A percentile compares a stretch with the other conserved stretches of the same genome.
phyloP scores from a whole-genome alignment of 2,797 vertebrate genomes.

The Tinamus major region DNA sequence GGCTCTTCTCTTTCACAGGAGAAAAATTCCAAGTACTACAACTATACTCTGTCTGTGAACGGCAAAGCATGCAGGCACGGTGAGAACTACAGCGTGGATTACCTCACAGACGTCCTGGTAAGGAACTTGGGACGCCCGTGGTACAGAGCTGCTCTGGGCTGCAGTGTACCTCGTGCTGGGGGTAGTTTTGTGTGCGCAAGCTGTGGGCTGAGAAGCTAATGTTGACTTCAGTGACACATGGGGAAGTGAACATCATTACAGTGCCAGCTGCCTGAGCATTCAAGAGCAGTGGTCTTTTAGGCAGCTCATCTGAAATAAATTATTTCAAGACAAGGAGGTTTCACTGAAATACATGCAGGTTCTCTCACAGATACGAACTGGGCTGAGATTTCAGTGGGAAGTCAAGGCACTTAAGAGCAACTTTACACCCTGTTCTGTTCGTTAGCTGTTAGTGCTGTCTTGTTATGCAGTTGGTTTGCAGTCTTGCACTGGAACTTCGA shows the following conservation, averaged over 20 bases:
- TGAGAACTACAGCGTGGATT: slow-evolving; percentile 92
- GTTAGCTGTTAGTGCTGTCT: not conserved
- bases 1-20: slow-evolving; percentile 81
- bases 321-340: not conserved
- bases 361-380: not conserved
- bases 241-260: not conserved
- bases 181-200: not conserved
- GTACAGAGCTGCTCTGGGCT: not conserved
- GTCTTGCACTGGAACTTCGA: not conserved
- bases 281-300: not conserved
- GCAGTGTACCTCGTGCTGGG: not conserved
- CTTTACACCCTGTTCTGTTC: not conserved
- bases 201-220: not conserved
- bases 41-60: slow-evolving; percentile 96
- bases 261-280: not conserved
- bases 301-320: not conserved
- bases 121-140: slow-evolving; percentile 45
- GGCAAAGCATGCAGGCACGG: slow-evolving; percentile 90
- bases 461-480: rapidly evolving
- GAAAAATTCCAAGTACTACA: slow-evolving; percentile 98
- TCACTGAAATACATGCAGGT: not conserved
- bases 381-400: not conserved
- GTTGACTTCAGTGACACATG: not conserved
- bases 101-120: slow-evolving; percentile 96
- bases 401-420: not conserved